phyloP scores from a whole-genome alignment of 1,140 invertebrate genomes.

The Polyergus mexicanus region DNA sequence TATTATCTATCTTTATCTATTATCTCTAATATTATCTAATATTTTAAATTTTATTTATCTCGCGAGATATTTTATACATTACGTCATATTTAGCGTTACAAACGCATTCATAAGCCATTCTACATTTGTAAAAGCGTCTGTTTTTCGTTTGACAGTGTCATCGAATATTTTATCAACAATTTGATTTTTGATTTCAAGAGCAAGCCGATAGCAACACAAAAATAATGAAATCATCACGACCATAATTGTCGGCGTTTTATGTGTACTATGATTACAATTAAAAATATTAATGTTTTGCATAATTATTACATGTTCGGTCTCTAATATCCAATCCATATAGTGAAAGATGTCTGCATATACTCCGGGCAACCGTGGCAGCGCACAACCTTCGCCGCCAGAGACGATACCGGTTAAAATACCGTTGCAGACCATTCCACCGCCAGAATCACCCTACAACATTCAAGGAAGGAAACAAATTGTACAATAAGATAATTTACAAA shows the following conservation, averaged over 20 bases:
- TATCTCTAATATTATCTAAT: not conserved
- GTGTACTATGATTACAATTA: not conserved
- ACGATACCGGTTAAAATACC: slow-evolving; percentile 87
- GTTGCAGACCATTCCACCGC: slow-evolving; percentile 85
- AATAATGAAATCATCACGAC: not conserved
- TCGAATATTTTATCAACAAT: slow-evolving; percentile 15
- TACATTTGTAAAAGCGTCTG: not conserved
- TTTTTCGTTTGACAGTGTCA: not conserved
- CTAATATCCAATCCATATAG: slow-evolving; percentile 86
- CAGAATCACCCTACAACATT: not conserved
- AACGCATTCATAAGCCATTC: not conserved
- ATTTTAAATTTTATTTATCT: slow-evolving; percentile 13
- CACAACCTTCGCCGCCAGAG: slow-evolving; percentile 88
- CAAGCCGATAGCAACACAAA: not conserved
- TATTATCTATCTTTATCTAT: no score
- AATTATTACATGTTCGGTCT: not conserved
- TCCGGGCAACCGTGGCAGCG: slow-evolving; percentile 85
- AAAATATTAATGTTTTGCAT: not conserved
- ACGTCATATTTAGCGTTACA: not conserved
- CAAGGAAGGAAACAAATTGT: not conserved
- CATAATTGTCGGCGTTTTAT: not conserved
- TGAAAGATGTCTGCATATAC: slow-evolving; percentile 86
- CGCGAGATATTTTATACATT: not conserved
- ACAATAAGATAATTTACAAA: slow-evolving; percentile 12
- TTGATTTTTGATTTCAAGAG: not conserved